Conservation (phyloP, 2,888 invertebrate genomes). For the Nyleta sp. region DNA sequence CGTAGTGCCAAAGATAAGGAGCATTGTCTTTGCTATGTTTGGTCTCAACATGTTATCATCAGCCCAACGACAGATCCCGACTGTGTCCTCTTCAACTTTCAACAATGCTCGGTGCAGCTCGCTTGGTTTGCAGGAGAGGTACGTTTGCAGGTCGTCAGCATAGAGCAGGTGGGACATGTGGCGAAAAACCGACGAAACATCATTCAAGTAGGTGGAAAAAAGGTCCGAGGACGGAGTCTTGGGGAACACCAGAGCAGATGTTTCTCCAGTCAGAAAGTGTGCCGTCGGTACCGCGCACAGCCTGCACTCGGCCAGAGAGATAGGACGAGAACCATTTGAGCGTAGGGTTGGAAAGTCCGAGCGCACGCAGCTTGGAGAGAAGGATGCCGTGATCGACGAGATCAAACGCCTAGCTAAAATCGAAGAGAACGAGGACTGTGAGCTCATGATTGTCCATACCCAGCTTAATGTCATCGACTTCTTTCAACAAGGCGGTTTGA, state of each 20-base stretch:
- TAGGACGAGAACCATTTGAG: background rate
- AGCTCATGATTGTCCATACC: background rate
- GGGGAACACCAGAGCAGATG: background rate
- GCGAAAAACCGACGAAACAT: background rate
- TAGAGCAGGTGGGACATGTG: background rate
- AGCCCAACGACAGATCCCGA: background rate
- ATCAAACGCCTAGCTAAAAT: constrained; percentile 1
- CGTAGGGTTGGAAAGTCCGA: background rate
- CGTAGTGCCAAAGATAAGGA: background rate
- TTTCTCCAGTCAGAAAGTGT: background rate
- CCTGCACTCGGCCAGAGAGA: background rate
- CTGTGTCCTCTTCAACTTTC: background rate
- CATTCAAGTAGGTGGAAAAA: background rate
- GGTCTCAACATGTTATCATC: background rate
- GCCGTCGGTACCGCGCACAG: background rate
- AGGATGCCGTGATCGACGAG: background rate
- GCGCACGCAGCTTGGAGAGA: background rate
- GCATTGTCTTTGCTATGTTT: background rate
- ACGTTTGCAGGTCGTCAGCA: background rate
- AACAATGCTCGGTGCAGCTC: background rate
- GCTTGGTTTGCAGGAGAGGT: background rate
- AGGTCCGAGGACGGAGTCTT: background rate
- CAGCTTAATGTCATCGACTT: background rate
- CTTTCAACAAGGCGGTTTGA: background rate
- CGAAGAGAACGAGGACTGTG: background rate